These are phyloP conservation scores for Cheilosia grossa DNA, from an alignment of 2,888 invertebrate genomes.

Conservation along the genomic window DNA sequence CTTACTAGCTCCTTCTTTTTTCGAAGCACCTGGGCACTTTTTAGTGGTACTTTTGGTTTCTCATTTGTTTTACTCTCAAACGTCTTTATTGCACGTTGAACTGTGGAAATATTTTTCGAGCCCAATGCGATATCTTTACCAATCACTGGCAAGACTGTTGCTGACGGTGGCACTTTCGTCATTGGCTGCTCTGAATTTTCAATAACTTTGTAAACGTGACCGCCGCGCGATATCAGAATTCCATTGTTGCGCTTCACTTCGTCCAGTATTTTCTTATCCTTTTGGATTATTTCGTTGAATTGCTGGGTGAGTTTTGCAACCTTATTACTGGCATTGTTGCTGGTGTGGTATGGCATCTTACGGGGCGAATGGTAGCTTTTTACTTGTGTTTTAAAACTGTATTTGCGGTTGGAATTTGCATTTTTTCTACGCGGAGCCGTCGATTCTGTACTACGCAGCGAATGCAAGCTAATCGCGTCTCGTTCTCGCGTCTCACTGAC, in stretches of 20 bases:
- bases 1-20: slow-evolving; percentile 79
- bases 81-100: slow-evolving; percentile 79
- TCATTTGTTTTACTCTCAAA: slow-evolving; percentile 79
- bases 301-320: slow-evolving; percentile 88
- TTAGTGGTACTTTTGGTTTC: slow-evolving; percentile 81
- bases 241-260: slow-evolving; percentile 86
- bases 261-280: slow-evolving; percentile 83
- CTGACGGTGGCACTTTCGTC: slow-evolving; percentile 26
- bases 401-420: slow-evolving; percentile 79
- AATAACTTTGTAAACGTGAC: slow-evolving; percentile 82
- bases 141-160: slow-evolving; percentile 24
- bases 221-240: slow-evolving; percentile 83
- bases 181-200: slow-evolving; percentile 76
- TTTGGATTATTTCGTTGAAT: slow-evolving; percentile 87
- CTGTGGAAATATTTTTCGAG: slow-evolving; percentile 81
- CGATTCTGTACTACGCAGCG: slow-evolving; percentile 51
- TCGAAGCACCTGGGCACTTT: slow-evolving; percentile 80
- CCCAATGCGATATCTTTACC: slow-evolving; percentile 43
- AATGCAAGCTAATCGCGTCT: slow-evolving; percentile 73
- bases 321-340: slow-evolving; percentile 82
- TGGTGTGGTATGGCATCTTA: slow-evolving; percentile 76
- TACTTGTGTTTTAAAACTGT: slow-evolving; percentile 82
- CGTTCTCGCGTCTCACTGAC: slow-evolving; percentile 74
- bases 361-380: slow-evolving; percentile 79
- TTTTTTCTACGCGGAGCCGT: slow-evolving; percentile 52